Percentiles rank a stretch among this genome's conserved stretches.
These are phyloP conservation scores for Empis stercorea DNA, from an alignment of 2,888 invertebrate genomes.

Conservation along the genomic window DNA sequence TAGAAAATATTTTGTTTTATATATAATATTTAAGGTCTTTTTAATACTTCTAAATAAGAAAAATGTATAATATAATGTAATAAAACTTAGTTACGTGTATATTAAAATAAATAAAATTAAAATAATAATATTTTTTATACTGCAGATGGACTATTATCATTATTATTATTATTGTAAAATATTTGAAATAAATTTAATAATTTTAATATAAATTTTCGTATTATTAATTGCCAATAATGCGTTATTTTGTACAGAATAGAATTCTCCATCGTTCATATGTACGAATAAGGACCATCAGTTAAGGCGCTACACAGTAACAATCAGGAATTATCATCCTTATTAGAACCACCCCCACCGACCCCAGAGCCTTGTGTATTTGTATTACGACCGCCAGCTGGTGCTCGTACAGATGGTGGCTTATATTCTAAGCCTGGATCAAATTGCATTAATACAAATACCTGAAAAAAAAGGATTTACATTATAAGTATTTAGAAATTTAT, in stretches of 20 bases:
- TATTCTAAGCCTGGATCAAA: constrained; percentile 97
- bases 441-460: constrained; percentile 98
- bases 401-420: constrained; percentile 66
- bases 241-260: constrained; percentile 33
- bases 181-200: background rate
- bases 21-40: no score
- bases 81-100: no score
- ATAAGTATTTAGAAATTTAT: no score
- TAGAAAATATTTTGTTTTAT: no score
- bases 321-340: constrained; percentile 94
- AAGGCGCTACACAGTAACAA: constrained; percentile 99
- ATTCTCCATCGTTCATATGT: constrained; percentile 39
- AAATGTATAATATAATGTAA: no score
- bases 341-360: constrained; percentile 50
- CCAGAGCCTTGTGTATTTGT: constrained; percentile 43
- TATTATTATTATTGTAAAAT: no score
- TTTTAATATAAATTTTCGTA: constrained; percentile 15
- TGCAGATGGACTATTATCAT: no score
- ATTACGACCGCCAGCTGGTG: constrained; percentile 35
- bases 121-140: no score
- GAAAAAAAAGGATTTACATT: no score
- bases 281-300: constrained; percentile 86
- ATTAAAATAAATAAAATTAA: no score
- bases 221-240: constrained; percentile 30
- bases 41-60: no score